These are phyloP conservation scores for Spermophilus dauricus DNA, from an alignment of 2,113 vertebrate genomes.

Conservation along the genomic window DNA sequence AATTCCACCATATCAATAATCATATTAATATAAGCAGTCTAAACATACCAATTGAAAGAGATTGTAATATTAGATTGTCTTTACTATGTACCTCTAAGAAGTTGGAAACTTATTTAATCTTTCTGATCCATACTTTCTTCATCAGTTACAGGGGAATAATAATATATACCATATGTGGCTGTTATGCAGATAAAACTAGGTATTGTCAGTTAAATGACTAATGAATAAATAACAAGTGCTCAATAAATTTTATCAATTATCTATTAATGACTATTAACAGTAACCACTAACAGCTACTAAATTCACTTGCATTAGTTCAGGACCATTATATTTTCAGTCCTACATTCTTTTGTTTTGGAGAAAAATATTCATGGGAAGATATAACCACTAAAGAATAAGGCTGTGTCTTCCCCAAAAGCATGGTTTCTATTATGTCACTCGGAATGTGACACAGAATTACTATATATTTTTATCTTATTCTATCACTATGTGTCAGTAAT, in stretches of 20 bases:
- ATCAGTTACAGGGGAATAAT: background rate
- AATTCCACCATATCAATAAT: background rate
- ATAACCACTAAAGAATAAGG: background rate
- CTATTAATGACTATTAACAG: slow-evolving; percentile 37
- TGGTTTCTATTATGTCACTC: background rate
- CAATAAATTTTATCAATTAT: background rate
- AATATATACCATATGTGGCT: background rate
- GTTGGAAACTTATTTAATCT: background rate
- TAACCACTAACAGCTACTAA: slow-evolving; percentile 14
- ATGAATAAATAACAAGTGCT: slow-evolving; percentile 12
- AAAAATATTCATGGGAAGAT: background rate
- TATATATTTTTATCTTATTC: background rate
- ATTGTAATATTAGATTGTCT: background rate
- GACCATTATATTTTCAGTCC: background rate
- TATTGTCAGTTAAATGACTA: background rate
- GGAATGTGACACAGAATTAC: slow-evolving; percentile 10
- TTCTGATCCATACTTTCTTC: slow-evolving; percentile 34
- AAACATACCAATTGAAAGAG: slow-evolving; percentile 10
- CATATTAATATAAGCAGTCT: slow-evolving; percentile 15
- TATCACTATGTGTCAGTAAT: background rate
- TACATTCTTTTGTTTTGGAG: slow-evolving; percentile 51
- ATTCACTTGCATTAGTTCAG: background rate
- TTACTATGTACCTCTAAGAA: background rate
- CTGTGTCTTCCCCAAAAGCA: background rate
- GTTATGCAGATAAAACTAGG: background rate